A percentile compares a stretch with the other conserved stretches of the same genome.
phyloP scores from a whole-genome alignment of 2,888 invertebrate species.

The Octonoba sinensis region DNA sequence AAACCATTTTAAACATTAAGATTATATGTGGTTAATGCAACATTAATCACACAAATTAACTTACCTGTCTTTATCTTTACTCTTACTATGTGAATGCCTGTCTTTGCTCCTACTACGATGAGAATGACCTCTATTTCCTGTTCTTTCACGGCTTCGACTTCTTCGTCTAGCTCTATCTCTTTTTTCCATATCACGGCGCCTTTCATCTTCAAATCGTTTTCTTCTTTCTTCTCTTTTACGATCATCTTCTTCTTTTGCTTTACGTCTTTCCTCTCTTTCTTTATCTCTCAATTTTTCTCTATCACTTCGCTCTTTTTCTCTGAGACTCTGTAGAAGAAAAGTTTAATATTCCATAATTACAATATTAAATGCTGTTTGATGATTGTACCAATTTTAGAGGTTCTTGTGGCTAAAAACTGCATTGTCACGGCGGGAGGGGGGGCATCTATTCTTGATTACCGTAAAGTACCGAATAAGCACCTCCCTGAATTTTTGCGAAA shows the following conservation, averaged over 20 bases:
- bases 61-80: constrained; percentile 60
- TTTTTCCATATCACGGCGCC: constrained; percentile 36
- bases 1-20: too few relatives aligned
- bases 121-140: constrained; percentile 19
- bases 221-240: constrained; percentile 61
- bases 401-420: too few relatives aligned
- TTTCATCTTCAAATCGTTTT: constrained; percentile 37
- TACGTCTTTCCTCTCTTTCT: constrained; percentile 72
- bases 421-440: too few relatives aligned
- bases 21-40: too few relatives aligned
- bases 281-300: constrained; percentile 74
- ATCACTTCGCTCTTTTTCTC: constrained; percentile 74
- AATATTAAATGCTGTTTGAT: too few relatives aligned
- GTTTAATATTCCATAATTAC: too few relatives aligned
- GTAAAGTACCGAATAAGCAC: too few relatives aligned
- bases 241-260: constrained; percentile 53
- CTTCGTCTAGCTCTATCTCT: constrained; percentile 36
- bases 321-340: constrained; percentile 67
- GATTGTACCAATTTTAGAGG: too few relatives aligned
- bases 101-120: constrained; percentile 54
- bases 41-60: not conserved
- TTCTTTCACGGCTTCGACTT: constrained; percentile 50
- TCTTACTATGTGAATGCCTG: constrained; percentile 57
- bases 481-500: too few relatives aligned
- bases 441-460: too few relatives aligned